phyloP scores from a whole-genome alignment of 2,888 invertebrate genomes.

The Carcina quercana region DNA sequence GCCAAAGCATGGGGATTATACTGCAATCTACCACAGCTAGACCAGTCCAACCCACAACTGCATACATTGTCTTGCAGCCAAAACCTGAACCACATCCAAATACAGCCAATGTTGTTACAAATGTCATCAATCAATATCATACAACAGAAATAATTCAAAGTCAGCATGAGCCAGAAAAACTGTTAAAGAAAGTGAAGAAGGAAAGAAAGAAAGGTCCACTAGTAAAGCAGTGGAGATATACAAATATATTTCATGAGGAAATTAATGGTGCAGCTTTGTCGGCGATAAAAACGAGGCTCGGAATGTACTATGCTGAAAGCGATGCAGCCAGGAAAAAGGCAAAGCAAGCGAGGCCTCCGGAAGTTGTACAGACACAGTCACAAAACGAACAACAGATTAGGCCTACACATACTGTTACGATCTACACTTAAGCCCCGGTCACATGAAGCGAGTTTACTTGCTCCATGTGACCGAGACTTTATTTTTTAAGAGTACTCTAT shows the following conservation, averaged over 20 bases:
- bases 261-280: slow-evolving; percentile 68
- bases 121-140: slow-evolving; percentile 30
- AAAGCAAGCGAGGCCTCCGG: slow-evolving; percentile 49
- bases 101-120: slow-evolving; percentile 40
- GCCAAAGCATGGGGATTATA: slow-evolving; percentile 60
- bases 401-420: slow-evolving; percentile 35
- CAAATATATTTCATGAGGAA: slow-evolving; percentile 73
- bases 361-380: slow-evolving; percentile 43
- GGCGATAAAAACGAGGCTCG: slow-evolving; percentile 68
- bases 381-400: slow-evolving; percentile 48
- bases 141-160: slow-evolving; percentile 25
- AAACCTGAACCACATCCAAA: slow-evolving; percentile 55
- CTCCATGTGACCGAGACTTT: no score
- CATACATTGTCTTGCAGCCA: slow-evolving; percentile 60
- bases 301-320: slow-evolving; percentile 69
- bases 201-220: slow-evolving; percentile 59
- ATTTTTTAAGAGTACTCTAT: no score
- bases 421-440: slow-evolving; percentile 2
- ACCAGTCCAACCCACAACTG: slow-evolving; percentile 51
- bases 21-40: slow-evolving; percentile 51
- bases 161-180: slow-evolving; percentile 31
- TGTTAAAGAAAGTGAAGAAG: slow-evolving; percentile 50
- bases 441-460: no score
- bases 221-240: slow-evolving; percentile 73
- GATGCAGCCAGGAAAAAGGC: slow-evolving; percentile 65